Evolutionary conservation across 2,888 invertebrate genomes (phyloP), one percentile per base, ranked within the genome.

Genomic region (Lamproptera curius): DNA sequence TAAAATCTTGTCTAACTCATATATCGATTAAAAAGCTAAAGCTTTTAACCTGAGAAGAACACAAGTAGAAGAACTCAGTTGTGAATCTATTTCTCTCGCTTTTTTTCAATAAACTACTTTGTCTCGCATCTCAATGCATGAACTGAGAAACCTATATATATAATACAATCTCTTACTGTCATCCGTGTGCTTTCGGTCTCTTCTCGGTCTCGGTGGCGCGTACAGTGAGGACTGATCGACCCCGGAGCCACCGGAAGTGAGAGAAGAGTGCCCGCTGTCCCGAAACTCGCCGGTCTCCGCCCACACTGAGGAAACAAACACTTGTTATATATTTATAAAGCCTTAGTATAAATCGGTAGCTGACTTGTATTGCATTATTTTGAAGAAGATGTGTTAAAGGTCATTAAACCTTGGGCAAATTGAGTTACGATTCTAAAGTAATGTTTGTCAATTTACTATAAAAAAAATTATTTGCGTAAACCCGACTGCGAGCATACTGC

Each of bases 271-370:
- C 57, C 94, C 91, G 62, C 91, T 93, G 85, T 95, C 95, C 62
- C 95, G 91, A 80, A 95, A 95, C 88, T 95, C 95, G 56, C 94
- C 94, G 49, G 94, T 93, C 83, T 95, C 95, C 56, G 95, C 95
- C 95, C 95, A 95, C 77, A 95, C 95, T 96, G 92, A 61, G 91
- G 92, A 76, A 56, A 55, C 43, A 49, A 40, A 37, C 39, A 46
- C 15, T n/a, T 2, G 16, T 23, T 23, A 23, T 6, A 23, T 6
- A 8, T 23, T 23, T 23, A 23, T 4, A 23, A 23, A n/a, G n/a
- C n/a, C n/a, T n/a, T n/a, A n/a, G n/a, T n/a, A n/a, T n/a, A n/a
- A n/a, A n/a, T n/a, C n/a, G n/a, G n/a, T n/a, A n/a, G n/a, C n/a
- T n/a, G n/a, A n/a, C 8, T 23, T 23, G 23, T 4, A 6, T 23